Percentiles rank a stretch among this genome's conserved stretches.
phyloP scores from a whole-genome alignment of 2,888 invertebrate genomes.

The Spialia ferax region DNA sequence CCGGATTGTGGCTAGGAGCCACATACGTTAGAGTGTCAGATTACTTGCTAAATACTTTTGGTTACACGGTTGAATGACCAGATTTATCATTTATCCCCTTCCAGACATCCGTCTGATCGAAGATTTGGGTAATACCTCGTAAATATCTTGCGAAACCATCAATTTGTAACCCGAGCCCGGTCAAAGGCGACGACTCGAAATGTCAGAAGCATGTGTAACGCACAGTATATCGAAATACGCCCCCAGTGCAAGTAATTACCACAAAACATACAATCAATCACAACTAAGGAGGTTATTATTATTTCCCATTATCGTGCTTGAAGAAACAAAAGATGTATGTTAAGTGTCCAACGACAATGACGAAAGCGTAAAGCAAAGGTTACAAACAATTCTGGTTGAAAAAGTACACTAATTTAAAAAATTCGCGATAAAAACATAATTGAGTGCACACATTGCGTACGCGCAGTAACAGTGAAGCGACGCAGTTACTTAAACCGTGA shows the following conservation, averaged over 20 bases:
- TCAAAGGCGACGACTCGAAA: slow-evolving; percentile 44
- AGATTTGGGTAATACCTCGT: slow-evolving; percentile 40
- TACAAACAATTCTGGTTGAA: slow-evolving; percentile 53
- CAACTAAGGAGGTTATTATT: slow-evolving; percentile 51
- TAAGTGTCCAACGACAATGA: slow-evolving; percentile 29
- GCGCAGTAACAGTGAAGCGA: slow-evolving; percentile 24
- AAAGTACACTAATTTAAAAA: slow-evolving; percentile 38
- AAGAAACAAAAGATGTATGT: slow-evolving; percentile 44
- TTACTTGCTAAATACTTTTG: slow-evolving; percentile 38
- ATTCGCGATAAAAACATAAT: slow-evolving; percentile 50
- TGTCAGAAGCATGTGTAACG: slow-evolving; percentile 45
- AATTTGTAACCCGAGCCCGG: slow-evolving; percentile 35
- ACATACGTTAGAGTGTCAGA: slow-evolving; percentile 25
- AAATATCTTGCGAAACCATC: slow-evolving; percentile 34
- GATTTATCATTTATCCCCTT: slow-evolving; percentile 54
- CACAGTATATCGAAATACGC: slow-evolving; percentile 40
- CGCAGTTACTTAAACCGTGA: slow-evolving; percentile 48
- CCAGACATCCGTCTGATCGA: slow-evolving; percentile 49
- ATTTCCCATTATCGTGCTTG: slow-evolving; percentile 51
- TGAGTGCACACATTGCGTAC: slow-evolving; percentile 42
- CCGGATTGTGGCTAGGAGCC: slow-evolving; percentile 39
- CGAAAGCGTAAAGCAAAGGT: slow-evolving; percentile 54
- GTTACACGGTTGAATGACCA: slow-evolving; percentile 45
- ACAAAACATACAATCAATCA: slow-evolving; percentile 53
- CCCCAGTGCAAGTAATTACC: slow-evolving; percentile 44